Evolutionary conservation across 2,888 invertebrate genomes (phyloP), one percentile per base, ranked within the genome.

Genomic region (Tinea pellionella): DNA sequence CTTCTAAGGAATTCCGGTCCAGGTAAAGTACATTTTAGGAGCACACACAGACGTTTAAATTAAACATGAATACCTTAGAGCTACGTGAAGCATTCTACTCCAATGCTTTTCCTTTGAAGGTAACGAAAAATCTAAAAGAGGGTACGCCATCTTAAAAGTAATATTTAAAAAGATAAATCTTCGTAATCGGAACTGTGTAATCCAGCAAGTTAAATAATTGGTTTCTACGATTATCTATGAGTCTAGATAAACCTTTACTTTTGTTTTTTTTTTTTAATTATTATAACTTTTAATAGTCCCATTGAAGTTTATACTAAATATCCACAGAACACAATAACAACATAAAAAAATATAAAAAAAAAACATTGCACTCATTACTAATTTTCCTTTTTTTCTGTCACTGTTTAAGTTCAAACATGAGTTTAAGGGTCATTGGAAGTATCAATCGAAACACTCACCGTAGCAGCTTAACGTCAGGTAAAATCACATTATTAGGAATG

Each of bases 31-130:
- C 68, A 81, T 81, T 78, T 80, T 76, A 71, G 69, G 71, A 71
- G 69, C 72, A 72, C 75, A 76, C 67, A 73, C 76, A 72, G 65
- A 47, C 71, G 76, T 74, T 74, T 78, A 85, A 84, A 85, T 86
- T 84, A 82, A 82, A 84, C 82, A 83, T 83, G 82, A 83, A 83
- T 85, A 82, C 83, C 79, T 83, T 78, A 82, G 77, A 77, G 59
- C 82, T 85, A 80, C 75, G 80, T 78, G 81, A 78, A 84, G 81
- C 77, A 81, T 86, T 86, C 85, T 86, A 73, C 77, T 76, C 71
- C 78, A 76, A 75, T 85, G 82, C 77, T 72, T 79, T 78, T 69
- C 69, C 86, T 86, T 86, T 86, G 86, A 83, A 78, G 80, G 75
- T 73, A 77, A 77, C 76, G 74, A 74, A 77, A 78, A 70, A 75